Conservation (phyloP, 2,888 invertebrate species). For the Octonoba sinensis region DNA sequence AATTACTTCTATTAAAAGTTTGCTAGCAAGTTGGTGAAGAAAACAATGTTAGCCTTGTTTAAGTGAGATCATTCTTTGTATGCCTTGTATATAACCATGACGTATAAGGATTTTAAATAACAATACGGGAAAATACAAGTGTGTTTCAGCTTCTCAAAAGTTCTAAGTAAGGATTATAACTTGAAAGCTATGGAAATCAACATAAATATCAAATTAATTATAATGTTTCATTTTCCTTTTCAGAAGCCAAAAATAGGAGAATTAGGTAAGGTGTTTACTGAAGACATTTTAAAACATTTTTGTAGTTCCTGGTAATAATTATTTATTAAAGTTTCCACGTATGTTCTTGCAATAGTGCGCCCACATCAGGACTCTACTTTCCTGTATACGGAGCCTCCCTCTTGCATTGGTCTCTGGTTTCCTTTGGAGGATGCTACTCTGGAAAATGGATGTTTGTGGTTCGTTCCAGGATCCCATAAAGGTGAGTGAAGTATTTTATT, state of each 20-base stretch:
- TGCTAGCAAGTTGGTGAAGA: too few relatives aligned
- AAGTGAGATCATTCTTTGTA: too few relatives aligned
- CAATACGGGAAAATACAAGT: too few relatives aligned
- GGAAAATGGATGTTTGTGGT: slow-evolving; percentile 95
- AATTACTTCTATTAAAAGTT: too few relatives aligned
- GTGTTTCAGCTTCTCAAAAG: too few relatives aligned
- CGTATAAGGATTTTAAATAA: too few relatives aligned
- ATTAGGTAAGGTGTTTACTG: slow-evolving; percentile 19
- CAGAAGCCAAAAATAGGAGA: slow-evolving; percentile 51
- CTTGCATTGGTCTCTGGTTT: slow-evolving; percentile 92
- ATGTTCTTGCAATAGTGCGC: slow-evolving; percentile 69
- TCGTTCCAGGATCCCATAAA: slow-evolving; percentile 91
- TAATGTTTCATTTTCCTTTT: not conserved
- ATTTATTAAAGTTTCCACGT: not conserved
- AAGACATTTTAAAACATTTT: not conserved
- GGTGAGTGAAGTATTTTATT: too few relatives aligned
- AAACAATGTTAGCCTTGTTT: too few relatives aligned
- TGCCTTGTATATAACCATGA: too few relatives aligned
- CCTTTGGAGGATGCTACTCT: slow-evolving; percentile 92
- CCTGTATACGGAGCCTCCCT: slow-evolving; percentile 84
- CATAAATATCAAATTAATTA: too few relatives aligned
- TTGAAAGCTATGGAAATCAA: too few relatives aligned
- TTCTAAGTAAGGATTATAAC: too few relatives aligned
- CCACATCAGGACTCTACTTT: slow-evolving; percentile 84
- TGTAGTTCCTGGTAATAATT: not conserved